Evolutionary conservation across 2,113 vertebrate genomes (phyloP).

Genomic region (Chionodraco myersi): DNA sequence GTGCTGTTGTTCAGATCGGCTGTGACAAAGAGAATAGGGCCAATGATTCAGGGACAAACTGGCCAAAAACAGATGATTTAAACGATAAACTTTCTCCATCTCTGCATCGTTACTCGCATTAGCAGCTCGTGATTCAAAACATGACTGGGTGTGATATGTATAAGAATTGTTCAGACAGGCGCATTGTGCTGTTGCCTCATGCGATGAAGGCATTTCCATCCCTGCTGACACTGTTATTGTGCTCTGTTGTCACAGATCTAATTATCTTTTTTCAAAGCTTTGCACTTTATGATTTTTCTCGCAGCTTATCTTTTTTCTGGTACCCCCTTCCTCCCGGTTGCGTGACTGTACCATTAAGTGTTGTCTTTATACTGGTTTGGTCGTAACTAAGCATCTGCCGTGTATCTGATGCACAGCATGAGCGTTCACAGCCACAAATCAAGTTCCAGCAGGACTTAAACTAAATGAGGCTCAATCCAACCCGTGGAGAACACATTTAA

Average conservation of each 20-base stretch:
- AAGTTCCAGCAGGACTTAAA: constrained; percentile 68
- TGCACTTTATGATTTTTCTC: constrained; percentile 60
- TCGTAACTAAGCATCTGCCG: constrained; percentile 75
- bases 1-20: constrained; percentile 56
- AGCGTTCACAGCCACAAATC: constrained; percentile 70
- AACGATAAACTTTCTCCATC: constrained; percentile 54
- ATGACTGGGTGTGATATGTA: constrained; percentile 55
- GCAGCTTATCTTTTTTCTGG: constrained; percentile 28
- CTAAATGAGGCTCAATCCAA: constrained; percentile 76
- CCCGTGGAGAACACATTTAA: constrained; percentile 68
- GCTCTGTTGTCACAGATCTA: constrained; percentile 75
- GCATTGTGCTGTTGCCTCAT: constrained; percentile 59
- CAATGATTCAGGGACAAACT: constrained; percentile 30
- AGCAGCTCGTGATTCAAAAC: constrained; percentile 37
- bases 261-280: constrained; percentile 75
- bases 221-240: constrained; percentile 72
- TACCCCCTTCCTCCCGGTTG: constrained; percentile 15
- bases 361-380: constrained; percentile 57
- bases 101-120: constrained; percentile 42
- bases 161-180: constrained; percentile 40
- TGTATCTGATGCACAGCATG: constrained; percentile 70
- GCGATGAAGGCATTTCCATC: constrained; percentile 54
- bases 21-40: constrained; percentile 44
- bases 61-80: constrained; percentile 44
- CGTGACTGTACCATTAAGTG: constrained; percentile 66